These are phyloP conservation scores for Sarcophaga rosellei DNA, from an alignment of 2,888 invertebrate species.

Conservation along the genomic window DNA sequence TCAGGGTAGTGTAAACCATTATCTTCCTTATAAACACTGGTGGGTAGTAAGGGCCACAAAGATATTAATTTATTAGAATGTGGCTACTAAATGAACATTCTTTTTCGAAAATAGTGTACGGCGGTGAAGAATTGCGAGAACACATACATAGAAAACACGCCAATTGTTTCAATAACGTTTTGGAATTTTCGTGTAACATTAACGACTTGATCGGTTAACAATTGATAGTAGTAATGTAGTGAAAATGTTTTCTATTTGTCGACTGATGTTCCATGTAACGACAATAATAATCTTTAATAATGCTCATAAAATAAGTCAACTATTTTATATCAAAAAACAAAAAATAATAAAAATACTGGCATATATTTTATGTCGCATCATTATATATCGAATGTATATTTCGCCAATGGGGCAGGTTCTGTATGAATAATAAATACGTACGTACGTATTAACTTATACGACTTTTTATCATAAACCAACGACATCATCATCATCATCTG, in stretches of 20 bases:
- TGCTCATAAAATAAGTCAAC: neutral
- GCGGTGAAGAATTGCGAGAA: too few species aligned
- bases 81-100: too few species aligned
- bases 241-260: neutral
- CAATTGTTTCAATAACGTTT: neutral
- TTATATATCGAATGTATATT: neutral
- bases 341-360: neutral
- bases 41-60: too few species aligned
- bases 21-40: too few species aligned
- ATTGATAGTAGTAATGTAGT: too few species aligned
- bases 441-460: neutral
- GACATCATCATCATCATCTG: neutral
- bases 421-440: neutral
- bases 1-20: too few species aligned
- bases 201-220: neutral
- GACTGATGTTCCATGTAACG: conserved; percentile 15
- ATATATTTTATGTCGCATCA: neutral
- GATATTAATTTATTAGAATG: too few species aligned
- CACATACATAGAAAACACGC: neutral
- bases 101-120: too few species aligned
- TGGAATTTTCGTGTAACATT: neutral
- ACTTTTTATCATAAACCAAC: neutral
- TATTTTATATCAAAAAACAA: neutral
- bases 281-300: conserved; percentile 14
- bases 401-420: neutral